Percentiles rank a stretch among this genome's conserved stretches.
phyloP scores from a whole-genome alignment of 2,888 invertebrate species.

The Sceliomorpha sp. region DNA sequence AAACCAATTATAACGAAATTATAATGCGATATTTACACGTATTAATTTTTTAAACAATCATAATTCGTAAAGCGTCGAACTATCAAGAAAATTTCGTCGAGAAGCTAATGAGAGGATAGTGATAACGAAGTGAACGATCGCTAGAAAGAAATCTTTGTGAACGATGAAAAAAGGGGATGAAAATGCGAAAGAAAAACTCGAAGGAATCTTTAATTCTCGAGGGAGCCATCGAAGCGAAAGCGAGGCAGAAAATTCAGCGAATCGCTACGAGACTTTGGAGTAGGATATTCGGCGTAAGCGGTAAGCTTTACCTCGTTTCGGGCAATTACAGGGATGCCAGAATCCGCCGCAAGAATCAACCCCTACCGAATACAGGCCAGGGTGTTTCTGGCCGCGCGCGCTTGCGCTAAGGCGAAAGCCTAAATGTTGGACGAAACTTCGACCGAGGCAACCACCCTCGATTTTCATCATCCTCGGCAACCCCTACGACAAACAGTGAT shows the following conservation, averaged over 20 bases:
- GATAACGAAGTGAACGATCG: slow-evolving; percentile 37
- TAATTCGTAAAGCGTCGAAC: background rate
- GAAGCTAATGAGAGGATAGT: slow-evolving; percentile 8
- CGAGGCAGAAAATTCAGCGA: slow-evolving; percentile 57
- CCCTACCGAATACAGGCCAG: slow-evolving; percentile 58
- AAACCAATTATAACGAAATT: no score
- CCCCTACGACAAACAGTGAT: slow-evolving; percentile 6
- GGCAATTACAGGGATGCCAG: slow-evolving; percentile 78
- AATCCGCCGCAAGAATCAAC: slow-evolving; percentile 79
- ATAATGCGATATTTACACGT: no score
- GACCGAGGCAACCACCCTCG: slow-evolving; percentile 50
- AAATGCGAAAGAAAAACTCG: slow-evolving; percentile 20
- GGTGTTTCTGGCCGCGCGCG: slow-evolving; percentile 26
- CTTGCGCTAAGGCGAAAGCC: slow-evolving; percentile 33
- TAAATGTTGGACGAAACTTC: slow-evolving; percentile 49
- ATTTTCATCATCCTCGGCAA: slow-evolving; percentile 23
- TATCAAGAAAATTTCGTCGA: background rate
- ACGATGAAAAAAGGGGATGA: slow-evolving; percentile 42
- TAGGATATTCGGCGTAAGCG: slow-evolving; percentile 68
- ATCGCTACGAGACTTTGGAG: slow-evolving; percentile 59
- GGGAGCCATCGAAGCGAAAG: slow-evolving; percentile 49
- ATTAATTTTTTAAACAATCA: no score
- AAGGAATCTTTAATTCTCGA: slow-evolving; percentile 52
- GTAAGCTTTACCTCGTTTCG: slow-evolving; percentile 78
- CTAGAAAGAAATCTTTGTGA: slow-evolving; percentile 27